A percentile compares a stretch with the other conserved stretches of the same genome.
These are phyloP conservation scores for Porites cylindrica DNA, from an alignment of 92 coral and sea anemone genomes.

Conservation along the genomic window DNA sequence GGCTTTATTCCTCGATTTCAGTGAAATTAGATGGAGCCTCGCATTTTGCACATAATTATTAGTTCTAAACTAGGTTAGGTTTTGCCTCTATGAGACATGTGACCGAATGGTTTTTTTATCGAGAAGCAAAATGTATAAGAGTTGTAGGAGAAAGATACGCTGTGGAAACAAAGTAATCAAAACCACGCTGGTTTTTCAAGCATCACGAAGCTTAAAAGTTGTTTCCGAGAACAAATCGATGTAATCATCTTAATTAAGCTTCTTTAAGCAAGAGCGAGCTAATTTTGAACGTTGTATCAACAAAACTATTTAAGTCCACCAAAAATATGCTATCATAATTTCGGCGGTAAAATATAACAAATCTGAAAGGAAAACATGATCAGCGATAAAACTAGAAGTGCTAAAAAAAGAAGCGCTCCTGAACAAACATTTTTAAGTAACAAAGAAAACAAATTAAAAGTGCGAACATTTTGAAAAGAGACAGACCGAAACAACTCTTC, in stretches of 20 bases:
- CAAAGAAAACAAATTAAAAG: slow-evolving; percentile 10
- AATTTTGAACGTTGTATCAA: slow-evolving; percentile 14
- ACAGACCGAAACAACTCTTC: slow-evolving; percentile 6
- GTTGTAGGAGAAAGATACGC: not conserved
- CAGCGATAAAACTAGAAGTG: not conserved
- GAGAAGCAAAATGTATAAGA: not conserved
- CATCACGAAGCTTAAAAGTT: slow-evolving; percentile 1
- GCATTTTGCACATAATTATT: slow-evolving; percentile 4
- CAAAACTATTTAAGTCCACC: slow-evolving; percentile 17
- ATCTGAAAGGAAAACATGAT: slow-evolving; percentile 37
- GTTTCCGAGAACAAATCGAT: slow-evolving; percentile 8
- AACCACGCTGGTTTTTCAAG: slow-evolving; percentile 4
- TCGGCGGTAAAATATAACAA: slow-evolving; percentile 18
- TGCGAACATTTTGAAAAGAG: slow-evolving; percentile 20
- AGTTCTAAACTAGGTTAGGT: not conserved
- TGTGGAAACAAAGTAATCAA: slow-evolving; percentile 10
- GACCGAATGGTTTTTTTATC: slow-evolving; percentile 21
- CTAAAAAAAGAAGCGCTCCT: slow-evolving; percentile 42
- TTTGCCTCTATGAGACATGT: not conserved
- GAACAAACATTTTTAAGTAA: slow-evolving; percentile 34
- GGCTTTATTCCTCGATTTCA: not conserved
- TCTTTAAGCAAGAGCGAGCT: not conserved
- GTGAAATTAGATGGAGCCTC: slow-evolving; percentile 6
- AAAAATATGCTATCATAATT: slow-evolving; percentile 22
- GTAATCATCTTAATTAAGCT: slow-evolving; percentile 8